These are phyloP conservation scores for Symphodus melops DNA, from an alignment of 2,113 vertebrate species.

Conservation along the genomic window DNA sequence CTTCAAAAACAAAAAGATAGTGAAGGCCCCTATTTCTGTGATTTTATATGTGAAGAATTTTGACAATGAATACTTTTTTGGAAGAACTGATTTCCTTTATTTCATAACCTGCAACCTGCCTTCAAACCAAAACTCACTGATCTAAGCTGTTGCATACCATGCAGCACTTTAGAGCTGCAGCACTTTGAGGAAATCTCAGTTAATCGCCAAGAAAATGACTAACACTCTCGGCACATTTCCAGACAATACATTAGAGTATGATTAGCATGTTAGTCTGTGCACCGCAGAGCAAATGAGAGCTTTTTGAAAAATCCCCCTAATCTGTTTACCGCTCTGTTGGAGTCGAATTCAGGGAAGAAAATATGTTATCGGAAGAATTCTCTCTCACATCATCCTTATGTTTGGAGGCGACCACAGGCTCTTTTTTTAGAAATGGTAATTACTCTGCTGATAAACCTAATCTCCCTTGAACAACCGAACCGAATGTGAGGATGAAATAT, in stretches of 20 bases:
- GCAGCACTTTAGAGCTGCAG: conserved; percentile 3
- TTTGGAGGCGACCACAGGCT: conserved; percentile 40
- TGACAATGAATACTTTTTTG: too few relatives aligned
- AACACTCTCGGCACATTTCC: conserved; percentile 28
- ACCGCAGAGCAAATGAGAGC: conserved; percentile 28
- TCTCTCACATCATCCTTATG: conserved; percentile 30
- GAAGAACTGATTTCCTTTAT: too few relatives aligned
- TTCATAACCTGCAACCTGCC: too few relatives aligned
- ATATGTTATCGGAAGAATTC: conserved; percentile 38
- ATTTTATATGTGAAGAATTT: too few relatives aligned
- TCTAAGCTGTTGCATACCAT: not conserved
- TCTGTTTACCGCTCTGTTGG: conserved; percentile 55
- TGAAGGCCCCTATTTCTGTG: too few relatives aligned
- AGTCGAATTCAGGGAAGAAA: conserved; percentile 32
- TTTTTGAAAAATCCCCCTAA: conserved; percentile 62
- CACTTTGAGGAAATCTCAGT: conserved; percentile 26
- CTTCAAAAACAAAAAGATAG: too few relatives aligned
- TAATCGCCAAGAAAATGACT: conserved; percentile 34
- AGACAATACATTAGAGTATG: conserved; percentile 36
- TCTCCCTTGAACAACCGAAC: conserved; percentile 37
- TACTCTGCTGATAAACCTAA: conserved; percentile 55
- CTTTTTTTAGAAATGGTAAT: conserved; percentile 54
- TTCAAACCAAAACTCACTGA: not conserved
- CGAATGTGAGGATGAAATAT: conserved; percentile 38
- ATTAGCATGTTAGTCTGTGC: conserved; percentile 46